Evolutionary conservation across 2,797 vertebrate genomes (phyloP).

Genomic region (Trichosurus vulpecula): DNA sequence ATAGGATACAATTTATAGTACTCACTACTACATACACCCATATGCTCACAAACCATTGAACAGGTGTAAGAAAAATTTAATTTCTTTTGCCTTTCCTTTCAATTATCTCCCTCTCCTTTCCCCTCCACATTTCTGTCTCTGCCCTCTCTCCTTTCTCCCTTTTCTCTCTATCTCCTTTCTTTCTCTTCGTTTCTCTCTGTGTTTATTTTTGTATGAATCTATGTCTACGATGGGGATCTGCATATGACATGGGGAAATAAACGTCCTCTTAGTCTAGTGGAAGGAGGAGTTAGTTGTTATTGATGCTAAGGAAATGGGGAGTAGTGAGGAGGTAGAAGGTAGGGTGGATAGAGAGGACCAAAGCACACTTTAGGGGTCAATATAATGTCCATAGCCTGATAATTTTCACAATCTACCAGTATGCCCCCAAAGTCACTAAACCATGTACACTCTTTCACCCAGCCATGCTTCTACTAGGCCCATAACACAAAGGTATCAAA

Average conservation of each 20-base stretch:
- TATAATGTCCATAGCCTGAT: background rate
- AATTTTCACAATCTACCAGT: background rate
- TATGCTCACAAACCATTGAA: background rate
- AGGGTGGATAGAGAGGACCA: background rate
- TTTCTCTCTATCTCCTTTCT: background rate
- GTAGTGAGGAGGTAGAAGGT: background rate
- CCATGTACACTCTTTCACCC: background rate
- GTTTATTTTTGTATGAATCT: background rate
- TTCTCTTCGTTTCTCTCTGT: background rate
- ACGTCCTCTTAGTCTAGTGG: background rate
- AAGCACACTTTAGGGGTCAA: background rate
- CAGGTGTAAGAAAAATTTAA: background rate
- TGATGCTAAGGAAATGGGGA: background rate
- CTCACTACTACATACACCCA: background rate
- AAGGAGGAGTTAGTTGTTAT: background rate
- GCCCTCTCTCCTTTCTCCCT: background rate
- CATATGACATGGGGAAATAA: background rate
- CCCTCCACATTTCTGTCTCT: background rate
- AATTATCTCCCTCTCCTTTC: background rate
- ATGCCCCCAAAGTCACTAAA: background rate
- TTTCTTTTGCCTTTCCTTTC: background rate
- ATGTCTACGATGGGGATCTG: background rate
- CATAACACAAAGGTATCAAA: background rate
- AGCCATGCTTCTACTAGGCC: background rate
- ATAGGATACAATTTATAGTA: background rate